These are phyloP conservation scores for Drosophila navojoa DNA, from an alignment of 1,140 invertebrate genomes.

Conservation along the genomic window DNA sequence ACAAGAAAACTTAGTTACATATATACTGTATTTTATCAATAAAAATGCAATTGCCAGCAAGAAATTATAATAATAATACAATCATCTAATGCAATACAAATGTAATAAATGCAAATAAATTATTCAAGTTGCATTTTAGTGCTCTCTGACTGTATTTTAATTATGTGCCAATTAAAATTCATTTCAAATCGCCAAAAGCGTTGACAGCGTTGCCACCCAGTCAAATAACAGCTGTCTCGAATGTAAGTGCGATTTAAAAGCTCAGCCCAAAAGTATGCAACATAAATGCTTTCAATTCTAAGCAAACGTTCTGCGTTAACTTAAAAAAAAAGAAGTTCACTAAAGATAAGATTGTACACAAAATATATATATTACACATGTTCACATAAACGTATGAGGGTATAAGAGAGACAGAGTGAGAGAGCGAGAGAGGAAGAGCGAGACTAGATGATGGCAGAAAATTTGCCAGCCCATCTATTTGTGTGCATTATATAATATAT, in stretches of 20 bases:
- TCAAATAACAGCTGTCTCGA: background rate
- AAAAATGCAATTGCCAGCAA: background rate
- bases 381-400: background rate
- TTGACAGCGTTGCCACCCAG: background rate
- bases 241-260: background rate
- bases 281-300: background rate
- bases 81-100: background rate
- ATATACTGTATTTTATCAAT: no score
- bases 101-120: background rate
- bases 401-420: background rate
- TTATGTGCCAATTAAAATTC: no score
- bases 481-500: background rate
- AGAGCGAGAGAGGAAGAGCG: background rate
- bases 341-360: constrained; percentile 17
- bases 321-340: constrained; percentile 3
- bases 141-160: no score
- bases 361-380: constrained; percentile 1
- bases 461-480: background rate
- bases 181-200: background rate
- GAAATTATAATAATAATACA: background rate
- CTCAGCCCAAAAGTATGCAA: constrained; percentile 28
- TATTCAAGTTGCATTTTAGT: background rate
- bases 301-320: background rate
- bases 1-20: background rate
- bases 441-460: background rate